Base-by-base conservation (phyloP, 2,113 vertebrate species). In the Anarhynchus alexandrinus region DNA sequence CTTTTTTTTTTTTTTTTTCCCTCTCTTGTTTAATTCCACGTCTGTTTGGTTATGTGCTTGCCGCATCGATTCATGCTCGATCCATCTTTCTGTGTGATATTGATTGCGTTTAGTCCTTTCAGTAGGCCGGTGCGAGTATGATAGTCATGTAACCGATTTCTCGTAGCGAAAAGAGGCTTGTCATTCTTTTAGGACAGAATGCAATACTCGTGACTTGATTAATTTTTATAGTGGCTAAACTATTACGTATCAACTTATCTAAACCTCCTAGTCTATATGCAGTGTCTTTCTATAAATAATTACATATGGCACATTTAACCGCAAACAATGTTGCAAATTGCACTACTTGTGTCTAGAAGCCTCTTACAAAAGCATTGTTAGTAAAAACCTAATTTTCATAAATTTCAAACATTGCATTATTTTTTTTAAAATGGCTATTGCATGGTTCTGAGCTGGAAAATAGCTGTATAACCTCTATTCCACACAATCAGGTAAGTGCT, bases 401-500 rank as follows among this genome's bases (percentile, higher is more conserved):
- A 96, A 96, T 96, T 93, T 94, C 71, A 82, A 93, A 65, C 70
- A 85, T 82, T 90, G 51, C 89, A 72, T 97, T 96, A 40, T 96
- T 97, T 93, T 97, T 97, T 96, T 83, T 25, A 2, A 95, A 97
- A 94, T 94, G 91, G 90, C 47, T 90, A 27, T 92, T 91, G 64
- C 93, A 93, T 96, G 80, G 81, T 95, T 96, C 96, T 90, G 90
- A 94, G 76, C 61, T 97, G 76, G 84, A 70, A 96, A 96, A 94
- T 70, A 94, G 51, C 84, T 91, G 58, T 62, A 62, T 96, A 93
- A 90, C 59, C 74, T 93, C 88, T 85, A 64, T 79, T 97, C 73
- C 67, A 65, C 93, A 86, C 66, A 73, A 57, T 64, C 96, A 98
- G 98, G 98, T 98, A 98, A 98, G 98, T 98, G 85, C 83, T 93